These are phyloP conservation scores for Acanthurus leucopareius DNA, from an alignment of 2,797 vertebrate species.

Conservation along the genomic window DNA sequence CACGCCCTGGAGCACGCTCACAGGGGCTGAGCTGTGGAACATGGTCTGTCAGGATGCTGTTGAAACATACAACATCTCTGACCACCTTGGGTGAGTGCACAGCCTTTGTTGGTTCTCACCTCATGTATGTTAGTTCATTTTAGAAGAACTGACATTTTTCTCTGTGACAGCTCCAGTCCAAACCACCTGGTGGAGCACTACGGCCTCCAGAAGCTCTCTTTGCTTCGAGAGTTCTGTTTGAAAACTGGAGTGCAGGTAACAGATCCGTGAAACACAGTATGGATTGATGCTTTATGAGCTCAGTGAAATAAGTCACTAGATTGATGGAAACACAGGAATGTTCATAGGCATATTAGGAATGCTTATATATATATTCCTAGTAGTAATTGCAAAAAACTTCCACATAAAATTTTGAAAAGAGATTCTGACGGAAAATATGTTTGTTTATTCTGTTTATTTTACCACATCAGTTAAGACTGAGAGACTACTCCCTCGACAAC, in stretches of 20 bases:
- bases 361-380: background rate
- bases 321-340: background rate
- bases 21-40: conserved; percentile 86
- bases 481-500: conserved; percentile 87
- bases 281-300: conserved; percentile 1
- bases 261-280: background rate
- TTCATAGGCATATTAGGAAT: background rate
- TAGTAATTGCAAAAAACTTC: background rate
- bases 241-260: conserved; percentile 90
- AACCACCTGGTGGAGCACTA: conserved; percentile 87
- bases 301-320: background rate
- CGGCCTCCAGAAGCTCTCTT: conserved; percentile 86
- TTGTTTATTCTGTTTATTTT: conserved; percentile 38
- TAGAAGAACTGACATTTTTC: conserved; percentile 19
- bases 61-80: conserved; percentile 84
- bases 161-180: conserved; percentile 77
- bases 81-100: conserved; percentile 79
- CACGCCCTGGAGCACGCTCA: conserved; percentile 75
- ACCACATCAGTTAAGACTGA: conserved; percentile 83
- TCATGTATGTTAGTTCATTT: conserved; percentile 13
- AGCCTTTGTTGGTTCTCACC: conserved; percentile 16
- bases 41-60: conserved; percentile 84
- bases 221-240: conserved; percentile 89
- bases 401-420: background rate
- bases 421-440: background rate